Base-by-base conservation (phyloP, 2,113 vertebrate genomes). In the Brachyhypopomus occidentalis region DNA sequence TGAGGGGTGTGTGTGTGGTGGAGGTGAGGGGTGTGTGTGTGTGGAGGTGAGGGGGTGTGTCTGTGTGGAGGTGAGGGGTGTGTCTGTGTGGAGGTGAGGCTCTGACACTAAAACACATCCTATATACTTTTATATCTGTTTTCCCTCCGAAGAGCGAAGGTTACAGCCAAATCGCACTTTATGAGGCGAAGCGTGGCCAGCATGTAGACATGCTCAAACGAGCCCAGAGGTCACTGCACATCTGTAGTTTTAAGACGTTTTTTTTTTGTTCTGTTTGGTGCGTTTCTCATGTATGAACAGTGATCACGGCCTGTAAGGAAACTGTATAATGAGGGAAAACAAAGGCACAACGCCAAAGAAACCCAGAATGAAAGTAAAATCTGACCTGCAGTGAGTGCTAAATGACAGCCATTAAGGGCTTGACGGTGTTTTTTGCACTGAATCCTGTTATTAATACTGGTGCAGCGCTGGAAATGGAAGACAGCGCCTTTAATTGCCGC, bases 111-210 rank as follows among this genome's bases (percentile, higher is more conserved):
- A 97, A 97, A 95, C 96, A 95, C 95, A 95, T 94, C 92, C 95
- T 95, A 96, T 97, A 98, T 97, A 97, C 95, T 97, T 98, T 97
- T 97, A 97, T 97, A 95, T 96, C 95, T 96, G 95, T 96, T 97
- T 97, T 97, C 94, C 93, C 95, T 97, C 94, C 95, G 95, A 96
- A 96, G 95, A 96, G 95, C 95, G 94, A 94, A 92, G 94, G 94
- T 97, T 97, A 97, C 95, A 92, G 94, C 94, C 96, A 95, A 96
- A 96, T 96, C 90, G 96, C 94, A 92, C 94, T 94, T 90, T 94
- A 93, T 91, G 91, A 90, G 92, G 87, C 90, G 87, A 82, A 90
- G 89, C 95, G 95, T 94, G 90, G 90, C 93, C 89, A 90, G 88
- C 90, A 93, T 52, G 45, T 52, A 88, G 91, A 89, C 86, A 87